Percentiles rank a stretch among this genome's conserved stretches.
Conservation (phyloP, 1,140 invertebrate genomes). For the Bradynema listronoti region DNA sequence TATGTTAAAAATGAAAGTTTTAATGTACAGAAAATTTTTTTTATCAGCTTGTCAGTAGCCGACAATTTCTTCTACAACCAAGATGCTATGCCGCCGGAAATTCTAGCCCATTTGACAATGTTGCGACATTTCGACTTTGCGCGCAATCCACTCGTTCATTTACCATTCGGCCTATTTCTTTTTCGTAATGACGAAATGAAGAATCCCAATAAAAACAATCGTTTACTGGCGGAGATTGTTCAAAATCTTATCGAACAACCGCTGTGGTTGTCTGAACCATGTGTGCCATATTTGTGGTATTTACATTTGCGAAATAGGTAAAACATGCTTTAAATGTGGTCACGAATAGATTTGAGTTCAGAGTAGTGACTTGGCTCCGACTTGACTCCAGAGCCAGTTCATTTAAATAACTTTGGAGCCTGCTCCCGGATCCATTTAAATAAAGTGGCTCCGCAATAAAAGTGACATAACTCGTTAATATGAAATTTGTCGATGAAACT, state of each 20-base stretch:
- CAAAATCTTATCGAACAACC: slow-evolving; percentile 31
- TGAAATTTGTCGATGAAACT: too few species aligned
- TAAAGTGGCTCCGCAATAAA: too few species aligned
- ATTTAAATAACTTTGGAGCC: too few species aligned
- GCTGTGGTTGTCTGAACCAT: slow-evolving; percentile 30
- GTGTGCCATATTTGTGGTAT: slow-evolving; percentile 39
- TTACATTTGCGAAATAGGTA: slow-evolving; percentile 34
- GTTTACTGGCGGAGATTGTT: slow-evolving; percentile 4
- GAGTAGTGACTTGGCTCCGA: too few species aligned
- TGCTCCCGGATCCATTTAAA: too few species aligned
- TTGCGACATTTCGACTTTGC: slow-evolving; percentile 25
- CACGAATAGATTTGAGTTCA: slow-evolving; percentile 7
- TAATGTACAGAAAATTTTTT: slow-evolving; percentile 15
- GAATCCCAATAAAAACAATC: slow-evolving; percentile 6
- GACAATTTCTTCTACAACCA: slow-evolving; percentile 29
- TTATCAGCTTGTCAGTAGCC: slow-evolving; percentile 27
- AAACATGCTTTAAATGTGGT: not conserved
- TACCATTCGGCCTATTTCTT: slow-evolving; percentile 32
- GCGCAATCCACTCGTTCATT: slow-evolving; percentile 29
- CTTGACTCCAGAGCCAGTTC: too few species aligned
- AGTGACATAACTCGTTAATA: too few species aligned
- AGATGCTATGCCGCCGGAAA: slow-evolving; percentile 32
- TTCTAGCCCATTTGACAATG: slow-evolving; percentile 25
- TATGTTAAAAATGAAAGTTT: too few species aligned
- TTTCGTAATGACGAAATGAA: slow-evolving; percentile 7